Base-by-base conservation (phyloP, 2,113 vertebrate species). In the Hemichromis elongatus region DNA sequence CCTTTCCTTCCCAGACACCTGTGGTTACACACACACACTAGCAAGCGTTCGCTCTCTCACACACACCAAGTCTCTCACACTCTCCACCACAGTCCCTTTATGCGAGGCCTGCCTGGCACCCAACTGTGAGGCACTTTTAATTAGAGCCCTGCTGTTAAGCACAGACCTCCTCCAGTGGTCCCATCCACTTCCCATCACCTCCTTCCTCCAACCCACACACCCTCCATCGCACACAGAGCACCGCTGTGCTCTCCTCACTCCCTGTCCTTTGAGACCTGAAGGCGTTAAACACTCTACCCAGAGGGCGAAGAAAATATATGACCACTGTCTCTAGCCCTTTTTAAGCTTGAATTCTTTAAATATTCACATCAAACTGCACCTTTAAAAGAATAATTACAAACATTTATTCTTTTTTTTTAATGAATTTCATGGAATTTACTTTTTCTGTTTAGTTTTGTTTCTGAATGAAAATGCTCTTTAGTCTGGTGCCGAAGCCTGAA, bases 121-220 rank as follows among this genome's bases (percentile, higher is more conserved):
- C 89, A 88, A 91, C 93, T 95, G 93, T 80, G 90, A 94, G 88
- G 89, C 83, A 87, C 77, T 92, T 94, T 95, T 95, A 95, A 95
- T 95, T 95, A 95, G 93, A 95, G 88, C 77, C 94, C 86, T 86
- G 93, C 91, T 94, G 92, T 89, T 93, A 92, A 91, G 88, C 90
- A 68, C 90, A 90, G 91, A 78, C 83, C 73, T 86, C 89, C 82
- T 88, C 88, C 77, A 56, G 47, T 81, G 80, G 81, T 84, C 81
- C 19, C 68, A 77, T 80, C 81, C 66, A 66, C 79, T 79, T 86
- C 75, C 54, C 88, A 19, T 84, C 91, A 85, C 85, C 86, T 84
- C 89, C 77, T 87, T 82, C 86, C 79, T 78, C 87, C 90, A 82
- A 83, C 89, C 68, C 30, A 79, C 84, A 90, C 85, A 89, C 78